These are phyloP conservation scores for Paratilapia polleni DNA, from an alignment of 2,113 vertebrate species.

Conservation along the genomic window DNA sequence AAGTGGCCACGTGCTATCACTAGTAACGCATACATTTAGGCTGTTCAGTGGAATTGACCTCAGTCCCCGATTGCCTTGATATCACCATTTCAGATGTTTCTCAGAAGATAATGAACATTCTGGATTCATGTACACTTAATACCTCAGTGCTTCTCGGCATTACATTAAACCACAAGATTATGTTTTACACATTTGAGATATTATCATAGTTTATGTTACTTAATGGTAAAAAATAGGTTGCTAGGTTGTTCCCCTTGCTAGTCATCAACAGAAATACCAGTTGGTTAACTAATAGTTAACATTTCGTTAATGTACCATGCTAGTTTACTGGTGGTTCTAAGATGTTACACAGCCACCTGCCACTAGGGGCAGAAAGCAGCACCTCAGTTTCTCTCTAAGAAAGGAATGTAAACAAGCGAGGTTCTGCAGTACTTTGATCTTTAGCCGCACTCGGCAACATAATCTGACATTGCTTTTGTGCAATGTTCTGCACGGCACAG, in stretches of 20 bases:
- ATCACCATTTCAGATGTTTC: not conserved
- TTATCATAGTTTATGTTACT: not conserved
- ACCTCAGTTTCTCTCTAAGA: too few relatives aligned
- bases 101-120: not conserved
- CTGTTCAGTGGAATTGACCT: not conserved
- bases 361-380: not conserved
- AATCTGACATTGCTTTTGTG: too few relatives aligned
- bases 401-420: too few relatives aligned
- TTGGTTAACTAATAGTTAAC: not conserved
- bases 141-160: not conserved
- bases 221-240: too few relatives aligned
- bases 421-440: too few relatives aligned
- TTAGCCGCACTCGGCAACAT: too few relatives aligned
- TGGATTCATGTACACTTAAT: too few relatives aligned
- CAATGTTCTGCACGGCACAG: too few relatives aligned
- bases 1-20: not conserved
- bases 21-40: not conserved
- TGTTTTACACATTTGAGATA: not conserved
- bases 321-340: not conserved
- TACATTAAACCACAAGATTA: not conserved
- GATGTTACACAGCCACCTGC: not conserved
- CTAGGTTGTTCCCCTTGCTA: too few relatives aligned
- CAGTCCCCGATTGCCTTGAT: not conserved
- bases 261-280: not conserved
- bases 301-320: not conserved